Evolutionary conservation across 2,113 vertebrate species (phyloP), one percentile per base, ranked within the genome.

Genomic region (Alethe castanea): DNA sequence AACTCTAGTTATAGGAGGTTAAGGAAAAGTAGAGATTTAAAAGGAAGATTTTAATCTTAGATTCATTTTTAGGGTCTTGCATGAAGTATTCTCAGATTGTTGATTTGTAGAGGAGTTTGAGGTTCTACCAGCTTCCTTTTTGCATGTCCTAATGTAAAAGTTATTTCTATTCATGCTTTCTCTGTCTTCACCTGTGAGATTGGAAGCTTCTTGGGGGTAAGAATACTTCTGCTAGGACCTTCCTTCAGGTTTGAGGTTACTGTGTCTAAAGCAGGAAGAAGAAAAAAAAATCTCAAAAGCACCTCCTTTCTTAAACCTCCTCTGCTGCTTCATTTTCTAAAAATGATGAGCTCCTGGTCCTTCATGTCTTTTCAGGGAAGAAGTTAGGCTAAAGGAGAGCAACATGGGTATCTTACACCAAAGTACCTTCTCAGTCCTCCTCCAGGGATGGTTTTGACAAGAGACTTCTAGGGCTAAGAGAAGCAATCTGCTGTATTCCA

Each of bases 321-420:
- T 80, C 38, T 84, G 19, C 54, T 74, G 19, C 33, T 80, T 56
- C 48, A 15, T 81, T 70, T 74, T 80, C 29, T 2, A 11, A 77
- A 60, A 89, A 6, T 12, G 5, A 23, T 31, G 33, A 74, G 12
- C 36, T 76, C 5, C 38, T 57, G 8, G 20, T 76, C 29, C 40
- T 59, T n/a, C 15, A 3, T 6, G 4, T 13, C n/a, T 81, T 60
- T 52, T 64, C 60, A 45, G 28, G 26, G 36, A 48, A 78, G 45
- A 77, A 54, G 18, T 48, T 42, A 44, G 20, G 22, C 28, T 89
- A n/a, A 61, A 67, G 53, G 26, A 67, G 28, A 60, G 35, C 33
- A 47, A 15, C 0, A 0, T 42, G 5, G 6, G 4, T 38, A 24
- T 48, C 42, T 61, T 35, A 65, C 8, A 44, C 8, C 19, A 26